A percentile compares a stretch with the other conserved stretches of the same genome.
Evolutionary conservation across 1,140 invertebrate genomes (phyloP).

Genomic region (Calliphora vicina): DNA sequence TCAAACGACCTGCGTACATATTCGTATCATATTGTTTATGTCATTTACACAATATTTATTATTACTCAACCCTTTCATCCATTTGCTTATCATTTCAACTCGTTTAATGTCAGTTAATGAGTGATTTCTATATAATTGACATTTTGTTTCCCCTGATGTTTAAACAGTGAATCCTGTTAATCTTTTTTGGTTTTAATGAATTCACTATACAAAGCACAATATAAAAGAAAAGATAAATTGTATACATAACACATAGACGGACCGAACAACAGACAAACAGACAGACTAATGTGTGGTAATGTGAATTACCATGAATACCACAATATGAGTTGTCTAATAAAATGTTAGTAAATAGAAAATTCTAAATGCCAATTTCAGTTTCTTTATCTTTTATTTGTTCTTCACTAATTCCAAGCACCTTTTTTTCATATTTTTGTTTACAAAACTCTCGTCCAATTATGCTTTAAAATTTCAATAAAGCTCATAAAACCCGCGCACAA

Average conservation of each 20-base stretch:
- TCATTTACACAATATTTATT: neutral
- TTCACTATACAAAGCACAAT: neutral
- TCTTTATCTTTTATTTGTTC: neutral
- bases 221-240: neutral
- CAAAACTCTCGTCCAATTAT: neutral
- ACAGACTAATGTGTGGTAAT: too few species aligned
- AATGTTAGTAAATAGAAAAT: neutral
- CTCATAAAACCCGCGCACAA: neutral
- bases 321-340: neutral
- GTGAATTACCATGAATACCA: too few species aligned
- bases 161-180: conserved; percentile 5
- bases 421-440: neutral
- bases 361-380: neutral
- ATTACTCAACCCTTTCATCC: neutral
- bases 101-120: conserved; percentile 13
- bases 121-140: conserved; percentile 4
- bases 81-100: neutral
- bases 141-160: conserved; percentile 4
- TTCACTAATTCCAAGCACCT: neutral
- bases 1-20: neutral
- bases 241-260: neutral
- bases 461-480: neutral
- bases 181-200: neutral
- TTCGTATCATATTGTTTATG: neutral
- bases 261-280: too few species aligned